phyloP scores from a whole-genome alignment of 2,113 vertebrate genomes.

The Neoarius graeffei region DNA sequence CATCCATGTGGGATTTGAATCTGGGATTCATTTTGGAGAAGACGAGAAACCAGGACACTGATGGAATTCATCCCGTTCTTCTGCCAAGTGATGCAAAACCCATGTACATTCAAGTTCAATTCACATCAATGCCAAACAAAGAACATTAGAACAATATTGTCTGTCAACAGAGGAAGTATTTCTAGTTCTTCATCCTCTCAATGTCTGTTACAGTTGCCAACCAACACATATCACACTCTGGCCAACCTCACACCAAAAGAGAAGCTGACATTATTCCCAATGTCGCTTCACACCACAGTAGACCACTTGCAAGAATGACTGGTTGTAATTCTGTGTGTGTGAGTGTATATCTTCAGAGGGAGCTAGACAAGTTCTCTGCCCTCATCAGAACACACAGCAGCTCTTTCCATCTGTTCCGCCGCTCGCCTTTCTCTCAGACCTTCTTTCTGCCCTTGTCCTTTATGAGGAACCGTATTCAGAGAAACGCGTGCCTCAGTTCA shows the following conservation, averaged over 20 bases:
- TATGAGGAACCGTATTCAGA: conserved; percentile 65
- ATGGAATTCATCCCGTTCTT: conserved; percentile 22
- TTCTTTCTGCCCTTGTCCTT: conserved; percentile 54
- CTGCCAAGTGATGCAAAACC: not conserved
- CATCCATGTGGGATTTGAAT: conserved; percentile 43
- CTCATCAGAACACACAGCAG: conserved; percentile 48
- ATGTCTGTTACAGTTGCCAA: not conserved
- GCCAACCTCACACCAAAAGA: not conserved
- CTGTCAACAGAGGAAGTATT: not conserved
- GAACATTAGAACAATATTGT: conserved; percentile 17
- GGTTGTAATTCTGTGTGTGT: conserved; percentile 44
- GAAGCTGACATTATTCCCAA: not conserved
- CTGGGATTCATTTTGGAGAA: conserved; percentile 44
- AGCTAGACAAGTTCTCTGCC: conserved; percentile 42
- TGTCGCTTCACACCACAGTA: not conserved
- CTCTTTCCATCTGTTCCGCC: conserved; percentile 72
- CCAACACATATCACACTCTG: not conserved
- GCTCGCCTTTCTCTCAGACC: conserved; percentile 65
- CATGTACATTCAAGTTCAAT: not conserved
- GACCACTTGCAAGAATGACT: conserved; percentile 33
- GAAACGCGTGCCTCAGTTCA: conserved; percentile 59
- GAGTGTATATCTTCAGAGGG: conserved; percentile 42
- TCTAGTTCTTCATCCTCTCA: not conserved
- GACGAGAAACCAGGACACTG: conserved; percentile 9
- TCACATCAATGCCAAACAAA: not conserved